Base-by-base conservation (phyloP, 1,140 invertebrate species). In the Chironomus striatipennis region DNA sequence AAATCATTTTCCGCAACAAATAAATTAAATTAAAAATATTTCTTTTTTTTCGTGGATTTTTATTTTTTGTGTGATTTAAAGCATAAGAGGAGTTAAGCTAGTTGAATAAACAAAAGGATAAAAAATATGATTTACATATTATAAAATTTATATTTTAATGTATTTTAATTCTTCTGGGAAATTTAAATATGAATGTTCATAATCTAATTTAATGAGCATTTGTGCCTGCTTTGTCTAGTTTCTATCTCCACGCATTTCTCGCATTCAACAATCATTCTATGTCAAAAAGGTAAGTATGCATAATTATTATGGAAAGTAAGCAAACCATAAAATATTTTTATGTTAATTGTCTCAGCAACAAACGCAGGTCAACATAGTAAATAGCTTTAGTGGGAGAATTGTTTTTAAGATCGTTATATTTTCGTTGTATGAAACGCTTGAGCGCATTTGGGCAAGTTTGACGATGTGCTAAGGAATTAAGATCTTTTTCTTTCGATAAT, bases 251-350 rank as follows among this genome's bases (percentile, higher is more conserved):
- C n/a, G 24, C 24, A 34, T 34, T 34, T 34, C 24, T 34, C 24
- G 24, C 24, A 34, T 34, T 34, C 24, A 20, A 70, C 20, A 70
- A 70, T 70, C 20, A 70, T 70, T 70, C 65, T 70, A 70, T 70
- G 65, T 70, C 65, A 70, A 70, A 70, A 70, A 21, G 18, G 18
- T 9, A 18, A 18, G 20, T 70, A 70, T 21, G 65, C 65, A 70
- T 70, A 70, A 70, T 57, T n/a, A 57, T 70, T 70, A 70, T 21
- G 65, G 20, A 21, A 70, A 70, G 65, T 21, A 20, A 70, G 17
- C 65, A 70, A 70, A 70, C 65, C 65, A 70, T 70, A 70, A 70
- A 70, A 70, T 20, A 57, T 57, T 57, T 57, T 70, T 70, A 70
- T 70, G 65, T 70, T 70, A 70, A 70, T 70, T 70, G 47, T 57